Percentiles rank a stretch among this genome's conserved stretches.
phyloP scores from a whole-genome alignment of 2,888 invertebrate species.

The Orthosia cruda region DNA sequence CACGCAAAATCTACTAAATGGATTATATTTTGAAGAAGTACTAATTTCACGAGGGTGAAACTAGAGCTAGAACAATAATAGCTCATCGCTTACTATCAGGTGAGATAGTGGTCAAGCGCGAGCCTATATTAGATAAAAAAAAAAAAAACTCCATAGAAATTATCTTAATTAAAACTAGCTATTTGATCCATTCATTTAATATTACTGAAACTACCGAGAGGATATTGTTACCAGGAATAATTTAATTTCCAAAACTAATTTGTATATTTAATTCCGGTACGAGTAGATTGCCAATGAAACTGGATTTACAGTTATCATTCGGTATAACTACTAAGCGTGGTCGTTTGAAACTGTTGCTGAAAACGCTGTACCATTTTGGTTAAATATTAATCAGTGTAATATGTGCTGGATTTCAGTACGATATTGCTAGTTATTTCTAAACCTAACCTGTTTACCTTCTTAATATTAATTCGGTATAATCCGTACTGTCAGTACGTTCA shows the following conservation, averaged over 20 bases:
- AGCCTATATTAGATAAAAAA: too few relatives aligned
- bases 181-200: neutral
- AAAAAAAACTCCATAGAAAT: neutral
- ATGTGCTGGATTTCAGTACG: neutral
- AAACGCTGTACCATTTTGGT: neutral
- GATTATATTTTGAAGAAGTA: too few relatives aligned
- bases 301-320: neutral
- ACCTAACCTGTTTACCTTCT: too few relatives aligned
- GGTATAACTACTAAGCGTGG: neutral
- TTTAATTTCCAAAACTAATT: slow-evolving; percentile 10
- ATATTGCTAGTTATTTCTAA: neutral
- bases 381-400: neutral
- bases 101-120: too few relatives aligned
- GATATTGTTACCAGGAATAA: neutral
- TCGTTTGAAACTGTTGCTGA: neutral
- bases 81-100: too few relatives aligned
- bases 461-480: too few relatives aligned
- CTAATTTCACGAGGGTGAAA: too few relatives aligned
- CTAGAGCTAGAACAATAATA: too few relatives aligned
- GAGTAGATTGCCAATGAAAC: neutral
- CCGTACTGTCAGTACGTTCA: too few relatives aligned
- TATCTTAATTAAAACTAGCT: neutral
- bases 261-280: neutral
- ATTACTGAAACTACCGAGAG: neutral
- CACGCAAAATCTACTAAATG: too few relatives aligned